phyloP scores from a whole-genome alignment of 2,113 vertebrate genomes.

The Microtus ochrogaster region DNA sequence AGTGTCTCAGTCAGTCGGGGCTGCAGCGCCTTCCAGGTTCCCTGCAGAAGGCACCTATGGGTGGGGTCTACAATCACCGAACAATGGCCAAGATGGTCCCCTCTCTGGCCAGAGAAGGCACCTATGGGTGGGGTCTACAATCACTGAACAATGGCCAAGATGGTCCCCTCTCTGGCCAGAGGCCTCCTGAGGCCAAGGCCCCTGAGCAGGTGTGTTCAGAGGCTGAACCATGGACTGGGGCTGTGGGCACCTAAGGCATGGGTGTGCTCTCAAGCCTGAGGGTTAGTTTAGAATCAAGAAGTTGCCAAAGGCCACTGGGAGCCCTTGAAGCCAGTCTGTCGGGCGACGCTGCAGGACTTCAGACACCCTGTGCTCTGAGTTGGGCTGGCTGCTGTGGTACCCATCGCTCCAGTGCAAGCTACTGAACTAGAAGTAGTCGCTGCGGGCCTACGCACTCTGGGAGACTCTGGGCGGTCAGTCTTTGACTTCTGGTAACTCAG shows the following conservation, averaged over 20 bases:
- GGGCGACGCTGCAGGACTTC: accelerated
- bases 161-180: too few relatives aligned
- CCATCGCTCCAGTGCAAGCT: background rate
- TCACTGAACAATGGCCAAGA: background rate
- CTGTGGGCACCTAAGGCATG: background rate
- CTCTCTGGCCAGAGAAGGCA: accelerated
- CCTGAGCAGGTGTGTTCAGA: background rate
- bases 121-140: background rate
- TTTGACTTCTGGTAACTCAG: background rate
- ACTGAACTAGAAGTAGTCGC: background rate
- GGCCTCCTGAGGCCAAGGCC: background rate
- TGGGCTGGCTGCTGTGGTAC: background rate
- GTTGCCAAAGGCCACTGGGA: background rate
- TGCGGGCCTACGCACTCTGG: background rate
- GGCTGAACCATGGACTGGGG: background rate
- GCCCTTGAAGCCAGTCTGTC: background rate
- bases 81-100: background rate
- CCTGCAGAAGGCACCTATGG: background rate
- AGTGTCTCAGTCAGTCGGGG: background rate
- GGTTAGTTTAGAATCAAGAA: background rate
- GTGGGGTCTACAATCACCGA: background rate
- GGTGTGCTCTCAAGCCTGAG: accelerated
- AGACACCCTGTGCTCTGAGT: background rate
- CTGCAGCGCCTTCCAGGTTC: background rate
- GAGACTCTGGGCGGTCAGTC: background rate